Base-by-base conservation (phyloP, 2,888 invertebrate genomes). In the Opisthograptis luteolata region DNA sequence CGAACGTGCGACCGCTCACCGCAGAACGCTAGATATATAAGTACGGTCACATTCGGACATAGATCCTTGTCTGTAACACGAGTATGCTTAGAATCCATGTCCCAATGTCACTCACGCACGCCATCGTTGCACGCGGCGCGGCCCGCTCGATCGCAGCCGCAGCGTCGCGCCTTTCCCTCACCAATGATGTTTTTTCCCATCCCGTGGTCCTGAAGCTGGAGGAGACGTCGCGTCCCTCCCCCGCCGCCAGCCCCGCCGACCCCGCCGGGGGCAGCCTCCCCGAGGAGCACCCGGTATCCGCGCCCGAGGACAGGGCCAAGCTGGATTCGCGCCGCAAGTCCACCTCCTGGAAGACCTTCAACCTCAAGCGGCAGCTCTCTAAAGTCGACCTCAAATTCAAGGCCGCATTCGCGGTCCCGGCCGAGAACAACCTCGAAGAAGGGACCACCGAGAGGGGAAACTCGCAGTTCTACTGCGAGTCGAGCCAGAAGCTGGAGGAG, bases 361-460 rank as follows among this genome's bases (percentile, higher is more conserved):
- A 94, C 80, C 90, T 96, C 52, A 96, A 96, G 82, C 93, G 96
- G 66, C 96, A 96, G 84, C 92, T 96, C 66, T 95, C 95, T 56
- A 95, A 93, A 84, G 96, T 96, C 62, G 95, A 95, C 76, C 88
- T 94, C 68, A 95, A 94, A 79, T 85, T 94, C 54, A 94, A 94
- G 77, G 94, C 93, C 68, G 94, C 93, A 34, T 93, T 93, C 82
- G 73, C 83, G 19, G 81, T 76, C 10, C 81, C 91, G 34, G 75
- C 87, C 56, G 91, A 92, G 42, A 91, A 84, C 66, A 78, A 73
- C 54, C 61, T 73, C 27, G 81, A 83, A 20, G 86, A 84, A 52
- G 60, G 44, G 6, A 70, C 69, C 43, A 69, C 68, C 41, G 83
- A 85, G 49, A 77, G 71, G 35, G 72, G 78, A 44, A 72, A 61